Evolutionary conservation across 2,888 invertebrate species (phyloP), one percentile per base, ranked within the genome.

Genomic region (Stenodema calcarata): DNA sequence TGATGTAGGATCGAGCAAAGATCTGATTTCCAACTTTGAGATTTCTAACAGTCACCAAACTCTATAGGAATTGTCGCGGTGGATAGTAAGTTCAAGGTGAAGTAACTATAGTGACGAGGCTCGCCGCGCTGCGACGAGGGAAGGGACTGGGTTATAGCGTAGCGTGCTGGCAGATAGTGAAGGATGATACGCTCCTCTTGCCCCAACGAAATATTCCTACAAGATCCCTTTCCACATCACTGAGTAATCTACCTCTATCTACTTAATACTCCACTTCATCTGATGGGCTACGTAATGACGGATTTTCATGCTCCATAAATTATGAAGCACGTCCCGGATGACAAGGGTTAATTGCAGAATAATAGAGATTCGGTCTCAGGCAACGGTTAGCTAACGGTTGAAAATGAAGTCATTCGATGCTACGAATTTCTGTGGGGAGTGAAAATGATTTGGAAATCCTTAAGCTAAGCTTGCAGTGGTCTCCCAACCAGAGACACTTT

Each of bases 141-240:
- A 12, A 14, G 16, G 47, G n/a, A 23, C 23, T n/a, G 9, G 18
- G 18, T 35, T 35, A 35, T 35, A 35, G 54, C 11, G 44, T 78
- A 78, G 78, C 78, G 78, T 78, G 78, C 78, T 30, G 73, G 41
- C 44, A 44, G 78, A 78, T 78, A 62, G 62, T 23, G 78, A 23
- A 23, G 27, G 44, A 78, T 44, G 78, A 44, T 78, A 44, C 2
- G 35, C 78, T 44, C 7, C 42, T 27, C 27, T 42, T 16, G 16
- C 42, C 42, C 78, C 78, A 11, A n/a, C 41, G 23, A 18, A 78
- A 41, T 78, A 18, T 16, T 76, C 27, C 78, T 44, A 12, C 78
- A 23, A 27, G 27, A 18, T 23, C 23, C 54, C 18, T 18, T 12
- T 18, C 27, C 23, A 12, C 9, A 18, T n/a, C n/a, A n/a, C n/a